Evolutionary conservation across 2,888 invertebrate species (phyloP).

Genomic region (Heteromyza rotundicornis): DNA sequence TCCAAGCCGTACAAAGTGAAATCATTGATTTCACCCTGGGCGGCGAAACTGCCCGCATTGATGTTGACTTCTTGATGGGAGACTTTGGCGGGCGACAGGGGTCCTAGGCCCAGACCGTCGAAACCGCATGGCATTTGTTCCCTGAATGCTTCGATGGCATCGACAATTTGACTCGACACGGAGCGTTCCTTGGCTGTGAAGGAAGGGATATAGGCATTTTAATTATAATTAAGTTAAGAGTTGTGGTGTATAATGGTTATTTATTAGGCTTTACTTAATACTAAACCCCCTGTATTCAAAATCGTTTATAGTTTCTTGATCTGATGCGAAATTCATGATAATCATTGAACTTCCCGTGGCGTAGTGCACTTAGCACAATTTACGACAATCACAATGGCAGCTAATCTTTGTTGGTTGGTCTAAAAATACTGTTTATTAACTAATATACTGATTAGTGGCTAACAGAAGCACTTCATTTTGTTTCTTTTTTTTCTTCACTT

Average conservation of each 20-base stretch:
- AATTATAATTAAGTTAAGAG: background rate
- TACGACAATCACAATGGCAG: no score
- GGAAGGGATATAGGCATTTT: background rate
- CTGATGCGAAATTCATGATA: no score
- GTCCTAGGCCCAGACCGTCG: constrained; percentile 45
- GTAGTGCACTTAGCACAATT: no score
- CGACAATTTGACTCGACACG: constrained; percentile 34
- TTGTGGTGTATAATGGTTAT: no score
- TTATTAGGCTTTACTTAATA: no score
- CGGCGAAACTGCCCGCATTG: constrained; percentile 26
- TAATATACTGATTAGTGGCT: background rate
- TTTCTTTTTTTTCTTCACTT: no score
- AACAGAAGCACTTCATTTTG: background rate
- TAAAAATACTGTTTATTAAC: background rate
- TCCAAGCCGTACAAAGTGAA: constrained; percentile 44
- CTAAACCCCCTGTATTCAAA: no score
- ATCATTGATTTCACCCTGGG: constrained; percentile 37
- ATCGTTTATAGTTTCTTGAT: no score
- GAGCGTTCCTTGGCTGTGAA: constrained; percentile 40
- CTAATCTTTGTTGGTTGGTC: constrained; percentile 1
- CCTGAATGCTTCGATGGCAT: constrained; percentile 37
- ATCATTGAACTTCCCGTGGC: no score
- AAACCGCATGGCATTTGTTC: constrained; percentile 46
- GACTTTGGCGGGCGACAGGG: constrained; percentile 43
- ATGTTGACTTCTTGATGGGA: constrained; percentile 38